Conservation (phyloP, 2,797 vertebrate genomes). For the Ciconia nigra region DNA sequence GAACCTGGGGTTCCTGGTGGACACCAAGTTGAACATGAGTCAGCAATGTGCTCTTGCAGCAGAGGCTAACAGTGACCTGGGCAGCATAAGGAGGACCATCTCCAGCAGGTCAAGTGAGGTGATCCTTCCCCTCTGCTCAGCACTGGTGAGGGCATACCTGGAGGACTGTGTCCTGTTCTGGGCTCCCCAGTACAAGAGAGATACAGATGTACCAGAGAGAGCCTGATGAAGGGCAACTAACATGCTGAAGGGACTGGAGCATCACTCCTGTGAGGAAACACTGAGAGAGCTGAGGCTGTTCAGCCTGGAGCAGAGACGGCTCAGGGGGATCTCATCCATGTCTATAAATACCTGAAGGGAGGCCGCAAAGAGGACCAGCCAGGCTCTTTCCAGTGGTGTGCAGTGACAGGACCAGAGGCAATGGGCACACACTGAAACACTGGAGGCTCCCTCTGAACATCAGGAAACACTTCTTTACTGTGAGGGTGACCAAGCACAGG, state of each 20-base stretch:
- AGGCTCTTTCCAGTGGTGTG: neutral
- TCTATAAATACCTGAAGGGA: neutral
- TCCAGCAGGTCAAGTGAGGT: neutral
- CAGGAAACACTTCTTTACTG: neutral
- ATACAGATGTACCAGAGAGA: rapidly evolving
- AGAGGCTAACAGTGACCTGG: neutral
- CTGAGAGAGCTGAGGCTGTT: neutral
- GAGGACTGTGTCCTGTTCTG: neutral
- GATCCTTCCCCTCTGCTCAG: neutral
- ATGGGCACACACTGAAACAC: rapidly evolving
- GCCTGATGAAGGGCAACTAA: rapidly evolving
- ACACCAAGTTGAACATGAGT: neutral
- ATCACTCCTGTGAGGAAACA: neutral
- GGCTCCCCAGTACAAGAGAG: neutral
- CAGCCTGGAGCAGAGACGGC: neutral
- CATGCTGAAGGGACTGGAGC: neutral
- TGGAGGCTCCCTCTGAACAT: neutral
- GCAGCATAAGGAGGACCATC: rapidly evolving
- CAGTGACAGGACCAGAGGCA: neutral
- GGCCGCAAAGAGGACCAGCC: neutral
- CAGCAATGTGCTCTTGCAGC: neutral
- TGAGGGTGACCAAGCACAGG: neutral
- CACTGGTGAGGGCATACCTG: neutral
- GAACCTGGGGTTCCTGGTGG: neutral
- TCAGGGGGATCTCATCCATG: rapidly evolving